Evolutionary conservation across 2,113 vertebrate genomes (phyloP).

Genomic region (Pterocles orientalis): DNA sequence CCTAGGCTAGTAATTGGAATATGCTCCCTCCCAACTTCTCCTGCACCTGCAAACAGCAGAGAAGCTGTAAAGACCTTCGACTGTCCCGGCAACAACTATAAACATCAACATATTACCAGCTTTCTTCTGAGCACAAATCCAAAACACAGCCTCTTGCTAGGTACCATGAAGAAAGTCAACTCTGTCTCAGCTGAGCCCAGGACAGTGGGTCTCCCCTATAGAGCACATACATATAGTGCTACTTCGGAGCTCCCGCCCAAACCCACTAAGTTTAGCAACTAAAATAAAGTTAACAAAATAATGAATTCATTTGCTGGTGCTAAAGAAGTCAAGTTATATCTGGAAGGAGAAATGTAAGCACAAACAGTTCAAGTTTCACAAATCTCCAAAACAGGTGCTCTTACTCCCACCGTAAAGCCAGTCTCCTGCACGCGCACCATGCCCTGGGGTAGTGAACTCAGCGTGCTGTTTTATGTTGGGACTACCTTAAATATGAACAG

Average conservation of each 20-base stretch:
- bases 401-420: neutral
- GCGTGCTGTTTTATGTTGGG: rapidly evolving
- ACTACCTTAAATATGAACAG: rapidly evolving
- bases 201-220: neutral
- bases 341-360: neutral
- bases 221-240: rapidly evolving
- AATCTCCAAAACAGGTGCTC: neutral
- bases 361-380: neutral
- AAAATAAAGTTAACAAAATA: neutral
- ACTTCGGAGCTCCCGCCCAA: neutral
- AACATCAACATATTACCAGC: no score
- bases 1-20: no score
- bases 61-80: no score
- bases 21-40: no score
- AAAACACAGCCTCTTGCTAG: no score
- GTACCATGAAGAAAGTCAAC: no score
- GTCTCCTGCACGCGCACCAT: rapidly evolving
- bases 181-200: no score
- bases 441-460: neutral
- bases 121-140: no score
- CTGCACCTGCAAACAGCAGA: no score
- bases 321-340: neutral
- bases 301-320: no score
- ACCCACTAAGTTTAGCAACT: neutral
- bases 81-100: no score